These are phyloP conservation scores for Scotopteryx bipunctaria DNA, from an alignment of 2,888 invertebrate species.

Conservation along the genomic window DNA sequence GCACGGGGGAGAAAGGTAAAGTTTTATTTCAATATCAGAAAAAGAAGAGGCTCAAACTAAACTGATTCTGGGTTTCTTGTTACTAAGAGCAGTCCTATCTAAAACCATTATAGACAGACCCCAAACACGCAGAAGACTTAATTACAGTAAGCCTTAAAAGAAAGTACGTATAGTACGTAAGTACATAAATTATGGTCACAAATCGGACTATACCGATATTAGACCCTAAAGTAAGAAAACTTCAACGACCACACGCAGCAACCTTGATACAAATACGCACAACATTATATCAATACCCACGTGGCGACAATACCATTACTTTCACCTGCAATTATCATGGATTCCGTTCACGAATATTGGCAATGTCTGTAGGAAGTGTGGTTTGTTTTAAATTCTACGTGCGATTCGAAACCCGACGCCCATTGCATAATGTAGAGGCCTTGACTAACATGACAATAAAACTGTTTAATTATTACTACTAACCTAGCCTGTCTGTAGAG, in stretches of 20 bases:
- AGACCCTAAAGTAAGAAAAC: not conserved
- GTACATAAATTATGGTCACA: too few relatives aligned
- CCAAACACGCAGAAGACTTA: too few relatives aligned
- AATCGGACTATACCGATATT: too few relatives aligned
- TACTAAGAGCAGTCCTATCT: too few relatives aligned
- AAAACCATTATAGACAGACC: too few relatives aligned
- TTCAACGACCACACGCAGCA: constrained; percentile 46
- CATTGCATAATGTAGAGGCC: constrained; percentile 40
- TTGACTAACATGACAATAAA: constrained; percentile 1
- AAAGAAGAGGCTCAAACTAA: too few relatives aligned
- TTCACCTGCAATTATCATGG: constrained; percentile 60
- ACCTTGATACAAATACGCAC: constrained; percentile 41
- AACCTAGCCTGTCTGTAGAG: too few relatives aligned
- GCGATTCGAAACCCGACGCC: constrained; percentile 50
- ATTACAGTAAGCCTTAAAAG: too few relatives aligned
- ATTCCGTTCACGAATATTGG: constrained; percentile 60
- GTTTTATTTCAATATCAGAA: not conserved
- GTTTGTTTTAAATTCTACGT: constrained; percentile 50
- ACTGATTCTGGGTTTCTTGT: too few relatives aligned
- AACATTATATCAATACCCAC: constrained; percentile 39
- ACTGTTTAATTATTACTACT: too few relatives aligned
- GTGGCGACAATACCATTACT: constrained; percentile 49
- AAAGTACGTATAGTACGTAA: too few relatives aligned
- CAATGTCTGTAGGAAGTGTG: constrained; percentile 53
- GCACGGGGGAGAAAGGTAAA: constrained; percentile 90